A percentile compares a stretch with the other conserved stretches of the same genome.
Conservation (phyloP, 2,113 vertebrate species). For the Connochaetes taurinus region DNA sequence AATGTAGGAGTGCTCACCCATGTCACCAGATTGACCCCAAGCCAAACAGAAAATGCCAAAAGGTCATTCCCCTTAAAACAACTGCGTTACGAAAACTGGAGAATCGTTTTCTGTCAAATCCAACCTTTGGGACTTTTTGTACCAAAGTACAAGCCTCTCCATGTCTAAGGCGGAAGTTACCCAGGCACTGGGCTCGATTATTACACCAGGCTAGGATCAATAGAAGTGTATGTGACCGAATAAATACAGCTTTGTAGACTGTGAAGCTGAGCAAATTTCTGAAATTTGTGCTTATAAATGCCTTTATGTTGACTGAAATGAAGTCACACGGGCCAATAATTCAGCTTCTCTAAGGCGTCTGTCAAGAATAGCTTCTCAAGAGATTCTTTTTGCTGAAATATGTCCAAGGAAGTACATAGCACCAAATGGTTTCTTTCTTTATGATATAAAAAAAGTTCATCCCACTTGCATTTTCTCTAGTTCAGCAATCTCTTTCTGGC, state of each 20-base stretch:
- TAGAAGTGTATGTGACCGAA: background rate
- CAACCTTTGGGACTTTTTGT: background rate
- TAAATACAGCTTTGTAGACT: background rate
- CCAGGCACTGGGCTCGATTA: background rate
- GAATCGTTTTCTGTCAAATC: background rate
- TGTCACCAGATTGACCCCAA: background rate
- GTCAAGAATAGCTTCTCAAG: background rate
- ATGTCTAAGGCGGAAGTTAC: background rate
- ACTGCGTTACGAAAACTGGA: background rate
- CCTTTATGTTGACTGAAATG: constrained; percentile 1
- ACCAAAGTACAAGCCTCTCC: background rate
- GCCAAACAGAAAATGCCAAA: background rate
- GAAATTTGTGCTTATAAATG: constrained; percentile 5
- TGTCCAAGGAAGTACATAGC: background rate
- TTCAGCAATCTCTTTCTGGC: constrained; percentile 12
- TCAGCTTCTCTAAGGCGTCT: background rate
- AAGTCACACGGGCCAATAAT: background rate
- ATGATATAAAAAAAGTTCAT: constrained; percentile 13
- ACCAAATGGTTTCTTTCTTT: constrained; percentile 35
- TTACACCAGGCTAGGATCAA: background rate
- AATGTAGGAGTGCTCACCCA: background rate
- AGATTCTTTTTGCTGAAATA: constrained; percentile 28
- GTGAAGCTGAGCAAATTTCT: background rate
- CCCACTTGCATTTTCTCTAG: background rate
- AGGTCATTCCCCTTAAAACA: background rate